These are phyloP conservation scores for Lithophane semibrunnea DNA, from an alignment of 2,888 invertebrate genomes.

Conservation along the genomic window DNA sequence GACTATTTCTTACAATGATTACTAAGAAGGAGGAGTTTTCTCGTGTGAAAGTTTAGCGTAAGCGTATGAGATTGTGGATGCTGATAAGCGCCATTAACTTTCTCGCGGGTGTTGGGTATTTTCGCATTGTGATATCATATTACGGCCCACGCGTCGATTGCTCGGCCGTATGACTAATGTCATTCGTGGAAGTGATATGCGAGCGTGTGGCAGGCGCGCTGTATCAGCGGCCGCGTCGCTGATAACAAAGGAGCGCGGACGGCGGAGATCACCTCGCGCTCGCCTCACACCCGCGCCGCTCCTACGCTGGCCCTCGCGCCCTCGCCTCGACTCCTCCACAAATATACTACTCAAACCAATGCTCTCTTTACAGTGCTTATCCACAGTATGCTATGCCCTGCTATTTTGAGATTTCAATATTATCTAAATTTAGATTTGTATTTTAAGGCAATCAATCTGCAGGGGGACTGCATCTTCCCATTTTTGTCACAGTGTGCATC, in stretches of 20 bases:
- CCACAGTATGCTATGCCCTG: conserved; percentile 78
- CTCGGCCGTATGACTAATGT: conserved; percentile 89
- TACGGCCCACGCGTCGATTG: conserved; percentile 90
- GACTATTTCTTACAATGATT: conserved; percentile 73
- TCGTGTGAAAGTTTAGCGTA: conserved; percentile 90
- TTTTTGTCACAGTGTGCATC: conserved; percentile 70
- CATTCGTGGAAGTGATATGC: conserved; percentile 89
- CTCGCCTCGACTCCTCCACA: conserved; percentile 67
- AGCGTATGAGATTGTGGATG: conserved; percentile 90
- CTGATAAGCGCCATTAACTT: conserved; percentile 91
- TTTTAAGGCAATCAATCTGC: conserved; percentile 83
- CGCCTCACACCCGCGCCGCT: conserved; percentile 67
- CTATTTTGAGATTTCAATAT: conserved; percentile 89
- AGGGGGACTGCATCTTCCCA: conserved; percentile 81
- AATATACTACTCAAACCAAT: conserved; percentile 69
- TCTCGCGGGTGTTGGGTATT: conserved; percentile 91
- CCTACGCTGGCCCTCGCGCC: conserved; percentile 64
- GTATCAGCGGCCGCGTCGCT: conserved; percentile 83
- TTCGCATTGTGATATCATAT: conserved; percentile 91
- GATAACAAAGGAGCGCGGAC: conserved; percentile 88
- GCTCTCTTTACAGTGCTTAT: conserved; percentile 74
- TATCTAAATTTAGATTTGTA: conserved; percentile 88
- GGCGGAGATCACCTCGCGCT: conserved; percentile 69
- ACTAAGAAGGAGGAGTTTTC: conserved; percentile 82
- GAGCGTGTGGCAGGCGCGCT: conserved; percentile 83